Conservation (phyloP, 2,113 vertebrate genomes). For the Microtus oregoni region DNA sequence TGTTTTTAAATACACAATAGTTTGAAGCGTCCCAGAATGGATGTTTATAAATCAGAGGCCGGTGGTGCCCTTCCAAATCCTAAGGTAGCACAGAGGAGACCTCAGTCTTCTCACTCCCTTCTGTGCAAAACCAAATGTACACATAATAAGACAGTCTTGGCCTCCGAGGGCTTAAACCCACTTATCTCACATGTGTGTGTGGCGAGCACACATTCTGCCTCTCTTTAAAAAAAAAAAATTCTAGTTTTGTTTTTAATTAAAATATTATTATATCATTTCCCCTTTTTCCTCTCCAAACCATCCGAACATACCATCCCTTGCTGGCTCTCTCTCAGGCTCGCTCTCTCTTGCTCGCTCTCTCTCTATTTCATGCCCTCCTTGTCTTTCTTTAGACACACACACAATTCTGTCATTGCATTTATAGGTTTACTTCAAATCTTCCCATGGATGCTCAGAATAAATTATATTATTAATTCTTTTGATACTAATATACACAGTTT, state of each 20-base stretch:
- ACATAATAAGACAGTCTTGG: no score
- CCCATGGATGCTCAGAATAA: not conserved
- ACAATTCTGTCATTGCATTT: not conserved
- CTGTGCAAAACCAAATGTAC: not conserved
- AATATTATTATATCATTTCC: not conserved
- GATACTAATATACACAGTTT: not conserved
- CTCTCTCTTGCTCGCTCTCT: not conserved
- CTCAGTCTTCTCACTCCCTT: not conserved
- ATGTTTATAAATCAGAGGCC: fast-evolving
- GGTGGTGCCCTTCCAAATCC: not conserved
- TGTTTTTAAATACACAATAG: not conserved
- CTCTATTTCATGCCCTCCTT: not conserved
- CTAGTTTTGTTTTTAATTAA: not conserved
- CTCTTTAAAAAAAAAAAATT: not conserved
- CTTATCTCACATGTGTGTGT: not conserved
- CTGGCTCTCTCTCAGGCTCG: not conserved
- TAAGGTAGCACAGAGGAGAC: not conserved
- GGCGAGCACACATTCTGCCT: fast-evolving
- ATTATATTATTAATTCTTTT: not conserved
- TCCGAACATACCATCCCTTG: no score
- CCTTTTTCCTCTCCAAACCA: not conserved
- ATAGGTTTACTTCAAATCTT: not conserved
- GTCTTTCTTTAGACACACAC: not conserved
- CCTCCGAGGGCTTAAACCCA: not conserved
- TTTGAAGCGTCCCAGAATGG: fast-evolving